Conservation (phyloP, 2,797 vertebrate species). For the Nothura maculosa region DNA sequence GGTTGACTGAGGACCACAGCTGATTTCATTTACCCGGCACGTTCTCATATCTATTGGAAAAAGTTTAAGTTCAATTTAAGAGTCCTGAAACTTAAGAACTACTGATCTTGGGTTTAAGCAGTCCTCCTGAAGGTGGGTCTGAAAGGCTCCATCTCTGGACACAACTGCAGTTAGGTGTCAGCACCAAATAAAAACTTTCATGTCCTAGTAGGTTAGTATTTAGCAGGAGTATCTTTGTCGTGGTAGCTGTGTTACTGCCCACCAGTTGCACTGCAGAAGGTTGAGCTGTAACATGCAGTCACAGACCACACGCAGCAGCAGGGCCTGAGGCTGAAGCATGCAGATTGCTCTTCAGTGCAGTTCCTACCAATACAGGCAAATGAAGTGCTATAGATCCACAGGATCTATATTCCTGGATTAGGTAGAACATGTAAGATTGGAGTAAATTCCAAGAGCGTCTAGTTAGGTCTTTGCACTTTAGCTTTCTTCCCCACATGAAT, state of each 20-base stretch:
- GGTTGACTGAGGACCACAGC: conserved; percentile 91
- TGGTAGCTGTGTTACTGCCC: background rate
- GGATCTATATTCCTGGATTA: background rate
- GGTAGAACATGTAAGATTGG: background rate
- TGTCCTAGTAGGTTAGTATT: background rate
- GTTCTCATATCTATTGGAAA: conserved; percentile 90
- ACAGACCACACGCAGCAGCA: background rate
- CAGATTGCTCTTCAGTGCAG: background rate
- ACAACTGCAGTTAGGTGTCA: background rate
- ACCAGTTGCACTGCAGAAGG: background rate
- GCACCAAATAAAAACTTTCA: background rate
- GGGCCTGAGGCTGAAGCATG: background rate
- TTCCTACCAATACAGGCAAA: background rate
- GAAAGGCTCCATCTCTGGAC: background rate
- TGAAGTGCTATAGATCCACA: background rate
- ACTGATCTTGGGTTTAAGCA: background rate
- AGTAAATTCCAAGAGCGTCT: background rate
- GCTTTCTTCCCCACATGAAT: fast-evolving
- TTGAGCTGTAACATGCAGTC: background rate
- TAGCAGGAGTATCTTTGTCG: background rate
- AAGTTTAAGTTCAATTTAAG: conserved; percentile 21
- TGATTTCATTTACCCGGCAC: conserved; percentile 93
- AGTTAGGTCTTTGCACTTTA: background rate
- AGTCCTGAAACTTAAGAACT: background rate
- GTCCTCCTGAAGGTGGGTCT: background rate